phyloP scores from a whole-genome alignment of 1,140 invertebrate species.

The Aporrectodea caliginosa region DNA sequence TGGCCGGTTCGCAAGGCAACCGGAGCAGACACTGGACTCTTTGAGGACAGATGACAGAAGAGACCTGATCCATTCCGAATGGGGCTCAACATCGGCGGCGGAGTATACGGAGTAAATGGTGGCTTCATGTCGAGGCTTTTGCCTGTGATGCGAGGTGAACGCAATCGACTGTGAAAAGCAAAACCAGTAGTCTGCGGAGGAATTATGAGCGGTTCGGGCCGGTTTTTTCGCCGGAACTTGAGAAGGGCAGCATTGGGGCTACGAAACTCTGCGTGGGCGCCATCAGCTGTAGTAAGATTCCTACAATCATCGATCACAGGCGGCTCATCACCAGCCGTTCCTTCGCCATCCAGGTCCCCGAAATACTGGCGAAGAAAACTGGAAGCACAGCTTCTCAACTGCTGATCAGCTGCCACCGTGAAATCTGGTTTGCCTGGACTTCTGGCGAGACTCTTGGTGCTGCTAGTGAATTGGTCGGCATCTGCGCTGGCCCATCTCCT shows the following conservation, averaged over 20 bases:
- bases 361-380: too few relatives aligned
- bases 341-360: too few relatives aligned
- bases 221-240: slow-evolving; percentile 1
- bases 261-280: background rate
- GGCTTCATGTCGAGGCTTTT: background rate
- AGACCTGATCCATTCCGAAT: slow-evolving; percentile 15
- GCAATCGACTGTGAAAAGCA: slow-evolving; percentile 25
- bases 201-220: slow-evolving; percentile 18
- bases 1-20: background rate
- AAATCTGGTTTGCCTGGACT: too few relatives aligned
- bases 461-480: background rate
- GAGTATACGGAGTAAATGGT: slow-evolving; percentile 21
- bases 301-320: too few relatives aligned
- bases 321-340: too few relatives aligned
- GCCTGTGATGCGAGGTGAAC: slow-evolving; percentile 3
- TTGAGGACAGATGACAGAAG: slow-evolving; percentile 5
- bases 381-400: too few relatives aligned
- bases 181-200: slow-evolving; percentile 8
- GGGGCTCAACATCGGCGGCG: slow-evolving; percentile 23
- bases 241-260: background rate
- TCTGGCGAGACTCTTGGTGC: too few relatives aligned
- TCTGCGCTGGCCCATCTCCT: background rate
- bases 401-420: too few relatives aligned
- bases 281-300: background rate
- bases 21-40: background rate